Base-by-base conservation (phyloP, 2,113 vertebrate genomes). In the Zosterops hypoxanthus region DNA sequence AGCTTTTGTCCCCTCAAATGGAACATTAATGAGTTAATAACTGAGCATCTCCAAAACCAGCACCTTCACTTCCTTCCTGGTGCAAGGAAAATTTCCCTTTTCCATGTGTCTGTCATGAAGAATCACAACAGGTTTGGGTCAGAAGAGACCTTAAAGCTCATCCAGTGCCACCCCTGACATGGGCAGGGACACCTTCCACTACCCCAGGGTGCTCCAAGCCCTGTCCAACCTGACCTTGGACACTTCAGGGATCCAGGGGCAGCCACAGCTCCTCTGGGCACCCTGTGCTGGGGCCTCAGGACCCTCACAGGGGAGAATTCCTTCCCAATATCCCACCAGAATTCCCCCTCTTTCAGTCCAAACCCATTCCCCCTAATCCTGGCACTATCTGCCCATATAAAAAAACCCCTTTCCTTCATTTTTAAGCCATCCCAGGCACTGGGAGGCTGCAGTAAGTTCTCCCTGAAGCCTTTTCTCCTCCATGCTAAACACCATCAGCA, bases 161-260 rank as follows among this genome's bases (percentile, higher is more conserved):
- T 0, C 50, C 34, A 41, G 21, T 31, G 7, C 20, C 65, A n/a
- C 3, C 3, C 33, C 12, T 70, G 64, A 41, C 42, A 41, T 13
- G 34, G 18, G 19, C 63, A 86, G 39, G 41, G 41, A 18, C 65
- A 41, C 1, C 7, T 71, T 2, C 29, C 57, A 14, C 49, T 8
- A 0, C 2, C 42, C 49, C 75, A 56, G 65, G 23, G 0, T 34
- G 42, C 57, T 80, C 75, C 56, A 34, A 79, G 6, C 13, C 16
- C 49, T 0, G 0, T 46, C 55, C 84, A 63, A 0, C 24, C 56
- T 29, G 28, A 23, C 47, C 56, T 79, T 25, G 75, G 49, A 0
- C 56, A 63, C 10, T 47, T 41, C 75, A 87, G 31, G 55, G n/a
- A n/a, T 61, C 36, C 36, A 52, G 47, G 55, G 23, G 6, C 41